These are phyloP conservation scores for Clupea harengus DNA, from an alignment of 2,113 vertebrate genomes.

Conservation along the genomic window DNA sequence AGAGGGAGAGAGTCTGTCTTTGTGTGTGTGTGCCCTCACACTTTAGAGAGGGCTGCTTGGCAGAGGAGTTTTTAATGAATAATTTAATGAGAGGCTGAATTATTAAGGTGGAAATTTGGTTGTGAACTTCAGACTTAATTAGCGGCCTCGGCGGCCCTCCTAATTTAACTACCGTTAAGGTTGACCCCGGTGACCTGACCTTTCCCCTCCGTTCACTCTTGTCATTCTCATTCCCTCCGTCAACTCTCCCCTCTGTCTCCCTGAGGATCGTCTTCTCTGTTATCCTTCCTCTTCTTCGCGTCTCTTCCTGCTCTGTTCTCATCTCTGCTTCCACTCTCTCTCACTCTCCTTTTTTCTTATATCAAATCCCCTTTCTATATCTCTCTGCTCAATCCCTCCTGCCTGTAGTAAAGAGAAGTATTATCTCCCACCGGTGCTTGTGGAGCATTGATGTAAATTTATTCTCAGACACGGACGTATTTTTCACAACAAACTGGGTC, in stretches of 20 bases:
- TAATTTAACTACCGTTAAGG: slow-evolving; percentile 52
- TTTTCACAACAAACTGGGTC: neutral
- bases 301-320: neutral
- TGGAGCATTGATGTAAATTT: neutral
- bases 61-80: slow-evolving; percentile 54
- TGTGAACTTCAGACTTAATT: slow-evolving; percentile 47
- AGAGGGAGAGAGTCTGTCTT: slow-evolving; percentile 16
- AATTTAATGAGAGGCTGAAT: slow-evolving; percentile 53
- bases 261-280: neutral
- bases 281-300: neutral
- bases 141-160: slow-evolving; percentile 37
- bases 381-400: neutral
- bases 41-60: slow-evolving; percentile 21
- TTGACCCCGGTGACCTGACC: slow-evolving; percentile 34
- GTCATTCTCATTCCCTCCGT: slow-evolving; percentile 1
- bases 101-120: slow-evolving; percentile 55
- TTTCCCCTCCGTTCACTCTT: slow-evolving; percentile 28
- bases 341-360: neutral
- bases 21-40: slow-evolving; percentile 20
- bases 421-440: neutral
- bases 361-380: neutral
- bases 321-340: neutral
- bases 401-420: neutral
- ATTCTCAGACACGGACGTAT: neutral
- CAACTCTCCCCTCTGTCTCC: neutral